phyloP scores from a whole-genome alignment of 37 sponge, comb jelly and placozoan species.

The Spongilla lacustris region DNA sequence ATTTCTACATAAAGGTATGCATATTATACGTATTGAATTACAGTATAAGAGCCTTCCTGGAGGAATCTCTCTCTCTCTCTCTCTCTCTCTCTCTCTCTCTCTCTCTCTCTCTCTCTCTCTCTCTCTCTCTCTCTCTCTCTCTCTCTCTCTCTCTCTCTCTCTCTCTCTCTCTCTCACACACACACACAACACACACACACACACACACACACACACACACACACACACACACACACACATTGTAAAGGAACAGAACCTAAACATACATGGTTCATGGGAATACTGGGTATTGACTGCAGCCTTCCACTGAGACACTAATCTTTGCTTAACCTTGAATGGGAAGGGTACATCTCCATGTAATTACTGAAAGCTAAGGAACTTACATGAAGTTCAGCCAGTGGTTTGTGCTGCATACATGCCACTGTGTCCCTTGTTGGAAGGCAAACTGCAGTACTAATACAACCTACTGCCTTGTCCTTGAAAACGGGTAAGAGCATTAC shows the following conservation, averaged over 20 bases:
- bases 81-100: too few relatives aligned
- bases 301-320: constrained; percentile 21
- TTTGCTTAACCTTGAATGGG: constrained; percentile 30
- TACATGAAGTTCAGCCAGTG: constrained; percentile 34
- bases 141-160: too few relatives aligned
- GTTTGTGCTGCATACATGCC: not conserved
- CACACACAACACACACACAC: too few relatives aligned
- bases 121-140: too few relatives aligned
- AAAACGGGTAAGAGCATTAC: not conserved
- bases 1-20: too few relatives aligned
- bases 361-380: not conserved
- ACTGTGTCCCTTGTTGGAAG: not conserved
- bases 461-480: constrained; percentile 7
- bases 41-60: too few relatives aligned
- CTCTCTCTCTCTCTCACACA: too few relatives aligned
- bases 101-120: too few relatives aligned
- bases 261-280: not conserved
- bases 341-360: not conserved
- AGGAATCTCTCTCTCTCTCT: too few relatives aligned
- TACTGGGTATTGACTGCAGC: not conserved
- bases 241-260: not conserved
- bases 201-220: too few relatives aligned
- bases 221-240: too few relatives aligned
- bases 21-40: too few relatives aligned
- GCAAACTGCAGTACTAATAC: not conserved